phyloP scores from a whole-genome alignment of 2,113 vertebrate species.

The Rhabdomys dilectus region DNA sequence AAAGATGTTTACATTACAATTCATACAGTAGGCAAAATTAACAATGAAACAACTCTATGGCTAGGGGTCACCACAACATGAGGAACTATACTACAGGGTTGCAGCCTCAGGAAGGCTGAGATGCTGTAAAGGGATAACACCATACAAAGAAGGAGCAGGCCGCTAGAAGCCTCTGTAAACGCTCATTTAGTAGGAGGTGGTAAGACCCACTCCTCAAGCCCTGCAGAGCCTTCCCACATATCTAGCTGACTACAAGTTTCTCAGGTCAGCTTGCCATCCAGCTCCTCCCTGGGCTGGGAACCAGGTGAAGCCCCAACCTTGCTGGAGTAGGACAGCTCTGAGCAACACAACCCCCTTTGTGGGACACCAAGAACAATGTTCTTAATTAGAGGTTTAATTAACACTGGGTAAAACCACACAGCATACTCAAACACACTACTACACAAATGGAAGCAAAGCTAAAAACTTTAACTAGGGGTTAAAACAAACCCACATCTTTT shows the following conservation, averaged over 20 bases:
- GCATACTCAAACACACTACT: not conserved
- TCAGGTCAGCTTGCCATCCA: not conserved
- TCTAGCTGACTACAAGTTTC: not conserved
- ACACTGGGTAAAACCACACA: not conserved
- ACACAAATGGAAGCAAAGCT: not conserved
- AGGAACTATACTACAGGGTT: not conserved
- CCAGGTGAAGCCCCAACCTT: not conserved
- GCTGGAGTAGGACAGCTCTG: not conserved
- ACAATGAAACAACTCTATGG: not conserved
- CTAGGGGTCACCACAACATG: not conserved
- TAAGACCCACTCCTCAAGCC: not conserved
- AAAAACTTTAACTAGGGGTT: not conserved
- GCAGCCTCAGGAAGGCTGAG: not conserved
- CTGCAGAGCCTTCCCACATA: not conserved
- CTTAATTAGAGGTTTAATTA: not conserved
- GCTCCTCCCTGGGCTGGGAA: not conserved
- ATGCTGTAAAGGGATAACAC: not conserved
- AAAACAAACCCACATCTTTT: slow-evolving; percentile 39
- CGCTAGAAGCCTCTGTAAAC: not conserved
- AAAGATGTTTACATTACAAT: not conserved
- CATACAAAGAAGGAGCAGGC: slow-evolving; percentile 27
- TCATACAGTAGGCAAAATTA: not conserved
- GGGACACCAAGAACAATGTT: not conserved
- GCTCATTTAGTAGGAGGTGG: not conserved
- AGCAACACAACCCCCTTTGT: not conserved